Evolutionary conservation across 2,113 vertebrate genomes (phyloP), one percentile per base, ranked within the genome.

Genomic region (Periophthalmodon schlosseri): DNA sequence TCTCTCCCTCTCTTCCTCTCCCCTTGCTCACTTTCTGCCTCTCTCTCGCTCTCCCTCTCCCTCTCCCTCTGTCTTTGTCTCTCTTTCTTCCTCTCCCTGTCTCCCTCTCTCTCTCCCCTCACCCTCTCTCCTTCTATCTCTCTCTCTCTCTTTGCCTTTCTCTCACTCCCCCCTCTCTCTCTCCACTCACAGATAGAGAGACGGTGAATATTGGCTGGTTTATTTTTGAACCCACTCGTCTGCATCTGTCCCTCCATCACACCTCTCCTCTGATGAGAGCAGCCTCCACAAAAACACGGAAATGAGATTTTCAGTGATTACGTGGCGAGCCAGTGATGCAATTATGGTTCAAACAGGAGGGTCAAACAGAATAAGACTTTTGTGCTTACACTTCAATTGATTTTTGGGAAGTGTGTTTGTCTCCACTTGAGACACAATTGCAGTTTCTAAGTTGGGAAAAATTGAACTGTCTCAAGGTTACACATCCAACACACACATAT

Each of bases 141-240:
- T 10, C 6, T 44, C 10, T 44, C 9, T 44, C 39, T 10, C 39
- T 44, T 7, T 10, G 8, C 9, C 9, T 11, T 7, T 10, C 2
- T 44, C 39, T 44, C 9, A 0, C 39, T 44, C 39, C 9, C 39
- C 39, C 39, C 39, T 44, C 60, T 67, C 78, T 56, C 33, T 34
- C 67, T 78, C 82, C 33, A 18, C 68, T 73, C 67, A 77, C 44
- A 76, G 82, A 80, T 2, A 0, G 68, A 39, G 44, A 73, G 23
- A 70, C 11, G 0, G 18, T 65, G 60, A 69, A 78, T 50, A 69
- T 46, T 47, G 74, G 52, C 4, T 1, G 5, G 24, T 52, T 84
- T 7, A 57, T 71, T 84, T 75, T 61, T 34, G 47, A 34, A 76
- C 39, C 23, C 47, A 68, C 28, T 78, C 15, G 16, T 44, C 63